Evolutionary conservation across 1,140 invertebrate genomes (phyloP).

Genomic region (Solen grandis): DNA sequence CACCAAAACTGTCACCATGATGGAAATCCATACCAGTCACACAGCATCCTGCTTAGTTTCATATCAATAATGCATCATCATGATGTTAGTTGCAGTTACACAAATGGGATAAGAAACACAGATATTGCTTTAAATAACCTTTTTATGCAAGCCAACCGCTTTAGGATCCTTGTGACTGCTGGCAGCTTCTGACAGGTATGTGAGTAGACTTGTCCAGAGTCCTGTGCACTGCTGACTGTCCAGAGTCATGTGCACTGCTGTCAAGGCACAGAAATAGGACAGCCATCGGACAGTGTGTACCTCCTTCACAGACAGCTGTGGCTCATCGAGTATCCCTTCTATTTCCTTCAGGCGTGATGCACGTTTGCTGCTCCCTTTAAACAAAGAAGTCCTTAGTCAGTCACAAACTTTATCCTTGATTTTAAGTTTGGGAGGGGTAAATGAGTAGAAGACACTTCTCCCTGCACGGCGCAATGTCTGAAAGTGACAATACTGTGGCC

Average conservation of each 20-base stretch:
- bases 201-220: conserved; percentile 38
- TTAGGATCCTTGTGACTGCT: neutral
- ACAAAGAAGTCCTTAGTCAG: too few relatives aligned
- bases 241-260: conserved; percentile 7
- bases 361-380: conserved; percentile 2
- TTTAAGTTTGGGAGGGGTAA: too few relatives aligned
- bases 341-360: neutral
- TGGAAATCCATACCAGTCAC: too few relatives aligned
- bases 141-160: neutral
- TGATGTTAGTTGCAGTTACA: too few relatives aligned
- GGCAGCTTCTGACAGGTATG: conserved; percentile 7
- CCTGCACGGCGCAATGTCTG: too few relatives aligned
- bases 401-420: too few relatives aligned
- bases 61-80: too few relatives aligned
- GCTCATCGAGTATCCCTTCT: conserved; percentile 33
- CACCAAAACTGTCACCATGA: too few relatives aligned
- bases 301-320: conserved; percentile 38
- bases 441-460: too few relatives aligned
- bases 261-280: conserved; percentile 44
- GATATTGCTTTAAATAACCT: conserved; percentile 16
- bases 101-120: too few relatives aligned
- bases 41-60: too few relatives aligned
- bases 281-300: conserved; percentile 59
- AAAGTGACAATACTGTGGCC: too few relatives aligned
- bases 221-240: conserved; percentile 32